Base-by-base conservation (phyloP, 2,888 invertebrate genomes). In the Pheosia tremula region DNA sequence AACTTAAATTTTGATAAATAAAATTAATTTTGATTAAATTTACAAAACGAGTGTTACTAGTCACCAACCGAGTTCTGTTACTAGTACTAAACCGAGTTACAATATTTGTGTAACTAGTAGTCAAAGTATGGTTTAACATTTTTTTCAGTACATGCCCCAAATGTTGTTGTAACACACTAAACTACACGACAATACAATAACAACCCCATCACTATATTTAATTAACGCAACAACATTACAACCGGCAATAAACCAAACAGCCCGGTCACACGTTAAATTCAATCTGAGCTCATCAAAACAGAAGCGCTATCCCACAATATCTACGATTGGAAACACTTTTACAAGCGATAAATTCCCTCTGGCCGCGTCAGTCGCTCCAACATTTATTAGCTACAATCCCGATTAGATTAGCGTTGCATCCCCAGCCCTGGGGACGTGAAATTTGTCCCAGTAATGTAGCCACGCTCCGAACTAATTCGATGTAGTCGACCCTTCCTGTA, bases 351-450 rank as follows among this genome's bases (percentile, higher is more conserved):
- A 93, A 93, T 92, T 91, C 81, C 84, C 87, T 85, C 87, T 84
- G 84, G 86, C 86, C 83, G 86, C 84, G 88, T 87, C 87, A 82
- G 83, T 83, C 86, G 86, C 79, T 91, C 88, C 87, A 89, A 93
- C 92, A 93, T 93, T 93, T 93, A 93, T 93, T 93, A 93, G 91
- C 89, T 92, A 85, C 91, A 90, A 90, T 90, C 90, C 88, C 86
- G 92, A 93, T 93, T 93, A 93, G 93, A 93, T 93, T 91, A 92
- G 90, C 85, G 87, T 89, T 92, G 92, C 92, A 92, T 91, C 92
- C 87, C 71, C 73, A 66, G 75, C 91, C 89, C 90, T 70, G 66
- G 89, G 89, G 90, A 89, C 86, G 76, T 78, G 84, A 83, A 90
- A 89, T 91, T 91, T 91, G 92, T 92, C 91, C 88, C 85, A 85